phyloP scores from a whole-genome alignment of 2,888 invertebrate genomes.

The Drosophila mimica region DNA sequence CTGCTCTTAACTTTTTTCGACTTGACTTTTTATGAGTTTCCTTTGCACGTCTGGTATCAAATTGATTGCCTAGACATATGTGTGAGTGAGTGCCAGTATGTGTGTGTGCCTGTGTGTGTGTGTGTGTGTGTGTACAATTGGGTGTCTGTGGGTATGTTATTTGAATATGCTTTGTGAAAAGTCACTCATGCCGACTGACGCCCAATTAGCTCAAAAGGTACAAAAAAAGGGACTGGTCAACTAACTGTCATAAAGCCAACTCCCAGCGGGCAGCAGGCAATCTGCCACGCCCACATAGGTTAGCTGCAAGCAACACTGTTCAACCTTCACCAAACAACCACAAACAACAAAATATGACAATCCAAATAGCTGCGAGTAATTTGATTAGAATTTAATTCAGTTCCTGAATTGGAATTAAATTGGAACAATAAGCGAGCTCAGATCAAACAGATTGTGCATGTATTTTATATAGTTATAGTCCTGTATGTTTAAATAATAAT shows the following conservation, averaged over 20 bases:
- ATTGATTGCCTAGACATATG: constrained; percentile 60
- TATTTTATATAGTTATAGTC: too few relatives aligned
- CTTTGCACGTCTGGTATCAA: constrained; percentile 58
- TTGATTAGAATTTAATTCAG: background rate
- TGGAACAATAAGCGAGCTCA: background rate
- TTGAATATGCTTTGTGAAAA: constrained; percentile 61
- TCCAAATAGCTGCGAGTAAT: background rate
- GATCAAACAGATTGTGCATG: background rate
- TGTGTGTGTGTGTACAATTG: constrained; percentile 1
- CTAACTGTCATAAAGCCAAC: constrained; percentile 4
- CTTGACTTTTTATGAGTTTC: constrained; percentile 64
- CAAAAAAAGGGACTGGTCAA: constrained; percentile 24
- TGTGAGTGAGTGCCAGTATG: background rate
- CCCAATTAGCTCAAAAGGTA: constrained; percentile 51
- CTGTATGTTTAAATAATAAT: too few relatives aligned
- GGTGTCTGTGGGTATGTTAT: constrained; percentile 24
- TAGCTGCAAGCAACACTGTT: background rate
- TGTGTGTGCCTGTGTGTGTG: constrained; percentile 4
- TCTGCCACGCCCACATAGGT: constrained; percentile 14
- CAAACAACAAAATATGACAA: background rate
- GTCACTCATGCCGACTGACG: constrained; percentile 22
- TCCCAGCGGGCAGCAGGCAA: constrained; percentile 2
- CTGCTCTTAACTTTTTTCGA: constrained; percentile 52
- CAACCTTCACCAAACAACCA: background rate
- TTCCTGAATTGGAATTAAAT: background rate